phyloP scores from a whole-genome alignment of 2,797 vertebrate species.

The Morus bassanus region DNA sequence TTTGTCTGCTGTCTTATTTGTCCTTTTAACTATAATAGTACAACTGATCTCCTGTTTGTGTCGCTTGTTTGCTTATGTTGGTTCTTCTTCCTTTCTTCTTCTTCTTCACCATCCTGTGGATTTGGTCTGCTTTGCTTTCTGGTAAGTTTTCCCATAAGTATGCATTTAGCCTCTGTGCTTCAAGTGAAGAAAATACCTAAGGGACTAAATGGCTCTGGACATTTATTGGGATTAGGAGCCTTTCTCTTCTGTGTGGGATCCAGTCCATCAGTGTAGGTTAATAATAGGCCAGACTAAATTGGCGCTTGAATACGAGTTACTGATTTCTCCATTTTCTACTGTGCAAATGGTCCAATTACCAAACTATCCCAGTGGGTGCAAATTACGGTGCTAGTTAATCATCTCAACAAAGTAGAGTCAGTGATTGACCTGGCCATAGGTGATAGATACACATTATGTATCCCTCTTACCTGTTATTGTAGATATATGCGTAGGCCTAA shows the following conservation, averaged over 20 bases:
- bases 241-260: not conserved
- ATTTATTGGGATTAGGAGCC: not conserved
- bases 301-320: not conserved
- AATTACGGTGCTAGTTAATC: not conserved
- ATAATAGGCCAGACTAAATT: not conserved
- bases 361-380: not conserved
- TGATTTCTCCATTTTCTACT: not conserved
- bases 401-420: not conserved
- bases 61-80: not conserved
- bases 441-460: not conserved
- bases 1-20: not conserved
- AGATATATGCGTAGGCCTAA: not conserved
- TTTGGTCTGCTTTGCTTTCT: slow-evolving; percentile 18
- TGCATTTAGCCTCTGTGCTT: not conserved
- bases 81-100: slow-evolving; percentile 23
- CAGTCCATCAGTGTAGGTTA: not conserved
- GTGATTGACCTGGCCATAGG: not conserved
- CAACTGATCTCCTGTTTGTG: not conserved
- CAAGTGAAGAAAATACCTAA: not conserved
- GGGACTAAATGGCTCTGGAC: not conserved
- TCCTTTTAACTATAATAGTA: not conserved
- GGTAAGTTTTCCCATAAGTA: not conserved
- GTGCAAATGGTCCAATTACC: not conserved
- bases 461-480: not conserved
- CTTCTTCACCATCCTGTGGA: not conserved